Conservation (phyloP, 92 coral and sea anemone species). For the Isaurus tuberculatus region DNA sequence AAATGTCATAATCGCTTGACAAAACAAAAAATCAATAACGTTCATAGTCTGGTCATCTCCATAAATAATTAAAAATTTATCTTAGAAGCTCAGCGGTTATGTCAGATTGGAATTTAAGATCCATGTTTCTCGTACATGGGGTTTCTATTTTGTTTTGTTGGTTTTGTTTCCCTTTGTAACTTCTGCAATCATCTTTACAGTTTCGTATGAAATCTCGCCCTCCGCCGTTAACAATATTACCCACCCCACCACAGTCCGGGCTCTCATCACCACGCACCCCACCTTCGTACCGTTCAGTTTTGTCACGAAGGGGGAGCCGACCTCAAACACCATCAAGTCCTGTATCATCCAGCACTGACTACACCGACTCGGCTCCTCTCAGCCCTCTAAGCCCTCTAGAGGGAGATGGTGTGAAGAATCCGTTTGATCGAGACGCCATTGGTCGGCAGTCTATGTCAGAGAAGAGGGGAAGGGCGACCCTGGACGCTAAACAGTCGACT, state of each 20-base stretch:
- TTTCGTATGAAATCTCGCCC: constrained; percentile 38
- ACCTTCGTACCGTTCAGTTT: constrained; percentile 33
- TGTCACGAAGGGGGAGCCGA: constrained; percentile 38
- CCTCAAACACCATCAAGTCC: constrained; percentile 24
- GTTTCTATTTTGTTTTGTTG: constrained; percentile 1
- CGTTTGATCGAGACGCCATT: constrained; percentile 89
- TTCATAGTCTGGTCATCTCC: no score
- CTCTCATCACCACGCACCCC: constrained; percentile 41
- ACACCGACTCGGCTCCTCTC: constrained; percentile 54
- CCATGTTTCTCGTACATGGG: neutral
- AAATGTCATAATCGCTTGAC: no score
- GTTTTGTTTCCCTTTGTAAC: neutral
- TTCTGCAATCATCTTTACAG: constrained; percentile 21
- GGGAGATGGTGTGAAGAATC: constrained; percentile 54
- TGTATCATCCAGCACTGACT: constrained; percentile 20
- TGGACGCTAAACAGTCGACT: constrained; percentile 92
- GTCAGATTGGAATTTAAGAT: no score
- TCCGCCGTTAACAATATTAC: constrained; percentile 19
- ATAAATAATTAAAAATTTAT: no score
- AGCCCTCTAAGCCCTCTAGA: constrained; percentile 67
- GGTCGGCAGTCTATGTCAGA: constrained; percentile 99
- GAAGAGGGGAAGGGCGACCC: constrained; percentile 82
- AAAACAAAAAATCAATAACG: no score
- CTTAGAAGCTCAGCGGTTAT: no score
- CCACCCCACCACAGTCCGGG: constrained; percentile 30